Evolutionary conservation across 1,140 invertebrate genomes (phyloP).

Genomic region (Chironomus striatipennis): DNA sequence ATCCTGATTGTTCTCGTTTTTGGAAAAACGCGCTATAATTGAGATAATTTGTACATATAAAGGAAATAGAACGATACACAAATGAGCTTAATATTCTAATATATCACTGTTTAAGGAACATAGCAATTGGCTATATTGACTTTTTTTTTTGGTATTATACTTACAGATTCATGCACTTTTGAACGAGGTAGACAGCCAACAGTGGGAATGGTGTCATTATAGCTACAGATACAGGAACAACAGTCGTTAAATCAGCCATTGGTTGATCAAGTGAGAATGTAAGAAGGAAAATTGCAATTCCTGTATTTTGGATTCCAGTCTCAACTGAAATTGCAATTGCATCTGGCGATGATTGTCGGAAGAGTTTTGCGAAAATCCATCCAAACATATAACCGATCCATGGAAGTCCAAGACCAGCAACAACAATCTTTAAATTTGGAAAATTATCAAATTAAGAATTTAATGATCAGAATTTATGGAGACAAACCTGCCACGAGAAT

Average conservation of each 20-base stretch:
- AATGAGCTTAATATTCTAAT: not conserved
- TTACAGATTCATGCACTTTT: slow-evolving; percentile 36
- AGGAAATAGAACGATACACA: slow-evolving; percentile 9
- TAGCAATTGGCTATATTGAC: too few relatives aligned
- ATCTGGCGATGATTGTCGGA: slow-evolving; percentile 55
- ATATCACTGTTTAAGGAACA: not conserved
- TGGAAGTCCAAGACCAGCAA: slow-evolving; percentile 76
- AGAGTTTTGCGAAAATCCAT: slow-evolving; percentile 49
- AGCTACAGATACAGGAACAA: slow-evolving; percentile 79
- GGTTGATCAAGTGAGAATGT: slow-evolving; percentile 60
- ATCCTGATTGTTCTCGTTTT: not conserved
- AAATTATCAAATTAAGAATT: not conserved
- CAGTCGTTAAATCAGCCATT: slow-evolving; percentile 73
- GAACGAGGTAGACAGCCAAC: slow-evolving; percentile 46
- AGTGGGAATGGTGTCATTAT: slow-evolving; percentile 91
- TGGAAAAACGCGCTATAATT: slow-evolving; percentile 1
- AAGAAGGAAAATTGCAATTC: slow-evolving; percentile 80
- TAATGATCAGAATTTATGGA: not conserved
- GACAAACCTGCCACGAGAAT: slow-evolving; percentile 77
- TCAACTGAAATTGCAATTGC: slow-evolving; percentile 82
- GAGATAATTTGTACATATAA: not conserved
- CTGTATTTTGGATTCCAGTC: slow-evolving; percentile 92
- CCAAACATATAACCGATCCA: slow-evolving; percentile 80
- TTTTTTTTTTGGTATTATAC: not conserved
- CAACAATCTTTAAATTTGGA: slow-evolving; percentile 52